Conservation (phyloP, 2,113 vertebrate species). For the Cephalopholis sonnerati region DNA sequence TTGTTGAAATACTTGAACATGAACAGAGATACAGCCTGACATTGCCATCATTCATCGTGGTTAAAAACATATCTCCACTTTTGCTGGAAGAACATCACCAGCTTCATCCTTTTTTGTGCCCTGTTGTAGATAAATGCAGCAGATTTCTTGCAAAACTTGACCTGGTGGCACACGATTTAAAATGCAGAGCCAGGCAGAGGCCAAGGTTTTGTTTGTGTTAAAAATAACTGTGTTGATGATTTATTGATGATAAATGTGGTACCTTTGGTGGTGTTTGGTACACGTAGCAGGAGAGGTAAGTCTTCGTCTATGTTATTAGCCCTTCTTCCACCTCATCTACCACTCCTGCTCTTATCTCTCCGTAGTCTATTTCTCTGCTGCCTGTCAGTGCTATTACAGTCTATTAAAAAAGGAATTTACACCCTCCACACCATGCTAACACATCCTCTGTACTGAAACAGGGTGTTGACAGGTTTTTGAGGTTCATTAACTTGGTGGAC, state of each 20-base stretch:
- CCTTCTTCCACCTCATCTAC: conserved; percentile 21
- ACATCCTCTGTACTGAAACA: conserved; percentile 7
- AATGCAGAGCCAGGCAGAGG: neutral
- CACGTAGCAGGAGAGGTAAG: neutral
- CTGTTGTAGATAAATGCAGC: neutral
- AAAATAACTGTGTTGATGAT: conserved; percentile 3
- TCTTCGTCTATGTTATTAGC: conserved; percentile 31
- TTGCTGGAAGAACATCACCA: neutral
- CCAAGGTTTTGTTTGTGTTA: neutral
- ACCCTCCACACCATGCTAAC: neutral
- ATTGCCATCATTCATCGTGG: neutral
- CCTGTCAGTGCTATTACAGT: conserved; percentile 16
- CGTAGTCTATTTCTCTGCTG: neutral
- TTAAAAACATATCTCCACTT: neutral
- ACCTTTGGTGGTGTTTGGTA: neutral
- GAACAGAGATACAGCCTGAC: neutral
- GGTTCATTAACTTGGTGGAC: conserved; percentile 25
- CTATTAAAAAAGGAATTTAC: conserved; percentile 42
- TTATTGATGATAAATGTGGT: conserved; percentile 11
- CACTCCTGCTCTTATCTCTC: conserved; percentile 27
- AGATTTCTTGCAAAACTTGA: neutral
- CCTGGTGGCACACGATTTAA: neutral
- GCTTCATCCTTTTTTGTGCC: neutral
- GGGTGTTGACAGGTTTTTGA: conserved; percentile 22
- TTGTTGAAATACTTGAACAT: neutral